Evolutionary conservation across 2,797 vertebrate species (phyloP).

Genomic region (Microctenopoma stevenorrisi): DNA sequence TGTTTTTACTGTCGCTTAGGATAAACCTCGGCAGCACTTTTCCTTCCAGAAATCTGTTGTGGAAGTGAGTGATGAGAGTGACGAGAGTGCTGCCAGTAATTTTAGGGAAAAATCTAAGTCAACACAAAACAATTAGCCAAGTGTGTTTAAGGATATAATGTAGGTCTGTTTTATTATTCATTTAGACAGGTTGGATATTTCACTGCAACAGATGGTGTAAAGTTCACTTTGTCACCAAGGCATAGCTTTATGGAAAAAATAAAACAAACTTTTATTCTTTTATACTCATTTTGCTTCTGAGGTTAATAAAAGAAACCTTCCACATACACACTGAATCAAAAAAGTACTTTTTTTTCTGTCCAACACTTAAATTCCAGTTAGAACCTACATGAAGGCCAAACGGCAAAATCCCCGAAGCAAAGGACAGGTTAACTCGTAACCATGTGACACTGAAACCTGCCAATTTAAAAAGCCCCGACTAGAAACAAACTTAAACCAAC

Average conservation of each 20-base stretch:
- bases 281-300: slow-evolving; percentile 48
- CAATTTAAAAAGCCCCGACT: slow-evolving; percentile 56
- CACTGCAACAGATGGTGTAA: slow-evolving; percentile 73
- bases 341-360: slow-evolving; percentile 41
- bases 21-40: slow-evolving; percentile 57
- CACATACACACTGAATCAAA: slow-evolving; percentile 64
- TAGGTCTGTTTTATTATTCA: slow-evolving; percentile 77
- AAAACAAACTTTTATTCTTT: slow-evolving; percentile 56
- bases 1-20: slow-evolving; percentile 52
- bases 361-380: slow-evolving; percentile 80
- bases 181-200: slow-evolving; percentile 75
- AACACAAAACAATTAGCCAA: slow-evolving; percentile 51
- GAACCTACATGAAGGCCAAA: slow-evolving; percentile 74
- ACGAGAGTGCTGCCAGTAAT: slow-evolving; percentile 22
- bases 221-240: slow-evolving; percentile 70
- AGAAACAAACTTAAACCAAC: slow-evolving; percentile 61
- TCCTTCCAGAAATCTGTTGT: slow-evolving; percentile 52
- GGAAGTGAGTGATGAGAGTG: slow-evolving; percentile 1
- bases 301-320: slow-evolving; percentile 73
- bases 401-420: slow-evolving; percentile 66
- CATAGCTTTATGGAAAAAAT: slow-evolving; percentile 61
- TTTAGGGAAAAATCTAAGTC: slow-evolving; percentile 26
- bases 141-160: slow-evolving; percentile 71
- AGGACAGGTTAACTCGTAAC: slow-evolving; percentile 60
- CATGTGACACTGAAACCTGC: slow-evolving; percentile 62